Conservation (phyloP, 2,888 invertebrate genomes). For the Agelastica alni region DNA sequence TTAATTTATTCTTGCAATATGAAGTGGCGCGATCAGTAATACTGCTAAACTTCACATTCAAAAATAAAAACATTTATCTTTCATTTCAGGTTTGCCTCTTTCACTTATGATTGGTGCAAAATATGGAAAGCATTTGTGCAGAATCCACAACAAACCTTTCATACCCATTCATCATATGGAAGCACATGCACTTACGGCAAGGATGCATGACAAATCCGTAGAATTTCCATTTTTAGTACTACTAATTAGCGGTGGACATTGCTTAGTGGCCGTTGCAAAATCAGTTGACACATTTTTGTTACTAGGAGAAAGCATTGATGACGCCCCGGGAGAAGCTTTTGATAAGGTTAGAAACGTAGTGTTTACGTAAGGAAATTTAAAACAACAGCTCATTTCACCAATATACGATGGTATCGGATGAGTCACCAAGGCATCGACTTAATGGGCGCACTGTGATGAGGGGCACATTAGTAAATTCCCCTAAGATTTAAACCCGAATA, state of each 20-base stretch:
- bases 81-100: conserved; percentile 71
- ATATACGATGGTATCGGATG: no score
- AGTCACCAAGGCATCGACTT: no score
- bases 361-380: no score
- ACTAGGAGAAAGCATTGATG: conserved; percentile 79
- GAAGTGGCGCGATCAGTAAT: no score
- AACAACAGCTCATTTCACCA: no score
- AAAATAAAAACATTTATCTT: no score
- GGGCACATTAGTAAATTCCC: no score
- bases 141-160: conserved; percentile 72
- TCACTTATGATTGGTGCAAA: conserved; percentile 80
- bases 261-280: conserved; percentile 76
- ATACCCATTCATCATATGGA: conserved; percentile 99
- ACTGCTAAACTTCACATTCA: no score
- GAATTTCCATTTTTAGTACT: conserved; percentile 88
- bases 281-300: conserved; percentile 76
- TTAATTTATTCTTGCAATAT: no score
- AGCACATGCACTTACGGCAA: conserved; percentile 91
- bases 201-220: conserved; percentile 71
- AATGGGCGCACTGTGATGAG: no score
- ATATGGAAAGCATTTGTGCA: conserved; percentile 79
- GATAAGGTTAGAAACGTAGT: conserved; percentile 81
- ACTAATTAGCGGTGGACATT: conserved; percentile 93
- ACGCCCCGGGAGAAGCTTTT: conserved; percentile 91
- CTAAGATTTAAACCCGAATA: no score